These are phyloP conservation scores for Drosophila tani DNA, from an alignment of 1,140 invertebrate species.

Conservation along the genomic window DNA sequence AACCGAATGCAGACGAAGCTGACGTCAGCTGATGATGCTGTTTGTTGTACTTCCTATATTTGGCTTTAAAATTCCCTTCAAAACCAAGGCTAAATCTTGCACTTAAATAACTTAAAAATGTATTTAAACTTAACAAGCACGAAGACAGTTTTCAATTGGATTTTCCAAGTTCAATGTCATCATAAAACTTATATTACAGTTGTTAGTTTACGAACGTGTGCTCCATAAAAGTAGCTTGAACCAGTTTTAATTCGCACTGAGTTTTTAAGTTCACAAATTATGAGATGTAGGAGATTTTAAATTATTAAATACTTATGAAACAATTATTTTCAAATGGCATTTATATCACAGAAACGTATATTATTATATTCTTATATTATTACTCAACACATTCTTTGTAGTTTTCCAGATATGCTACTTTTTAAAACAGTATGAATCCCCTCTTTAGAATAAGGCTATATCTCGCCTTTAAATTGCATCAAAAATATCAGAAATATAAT, in stretches of 20 bases:
- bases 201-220: constrained; percentile 24
- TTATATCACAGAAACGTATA: too few relatives aligned
- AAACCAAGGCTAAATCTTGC: constrained; percentile 11
- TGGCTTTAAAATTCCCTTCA: constrained; percentile 8
- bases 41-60: constrained; percentile 24
- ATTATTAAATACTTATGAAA: not conserved
- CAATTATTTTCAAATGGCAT: too few relatives aligned
- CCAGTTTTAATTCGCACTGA: not conserved
- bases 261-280: not conserved
- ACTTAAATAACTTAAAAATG: constrained; percentile 3
- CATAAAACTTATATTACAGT: constrained; percentile 14
- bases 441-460: not conserved
- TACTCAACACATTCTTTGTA: not conserved
- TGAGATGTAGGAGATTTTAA: not conserved
- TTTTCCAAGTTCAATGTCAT: constrained; percentile 65
- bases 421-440: not conserved
- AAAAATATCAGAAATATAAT: constrained; percentile 12
- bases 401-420: not conserved
- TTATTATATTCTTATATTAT: not conserved
- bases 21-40: constrained; percentile 54
- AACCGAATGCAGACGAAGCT: constrained; percentile 32
- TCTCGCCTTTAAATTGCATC: constrained; percentile 14
- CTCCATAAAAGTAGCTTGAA: not conserved
- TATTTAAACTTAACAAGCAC: too few relatives aligned
- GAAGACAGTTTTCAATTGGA: not conserved